phyloP scores from a whole-genome alignment of 2,888 invertebrate species.

The Halocaridina rubra region DNA sequence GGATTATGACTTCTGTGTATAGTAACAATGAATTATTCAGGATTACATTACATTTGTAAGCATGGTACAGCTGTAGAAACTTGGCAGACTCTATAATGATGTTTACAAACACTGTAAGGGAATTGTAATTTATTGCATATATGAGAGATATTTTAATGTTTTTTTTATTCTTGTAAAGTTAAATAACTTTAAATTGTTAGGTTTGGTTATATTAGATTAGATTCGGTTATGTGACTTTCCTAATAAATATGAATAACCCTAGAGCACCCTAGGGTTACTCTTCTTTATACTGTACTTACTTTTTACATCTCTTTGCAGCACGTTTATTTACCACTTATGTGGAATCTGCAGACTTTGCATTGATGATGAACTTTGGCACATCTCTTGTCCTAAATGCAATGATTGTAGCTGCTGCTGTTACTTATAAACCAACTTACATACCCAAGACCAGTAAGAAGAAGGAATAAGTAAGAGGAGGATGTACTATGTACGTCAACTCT shows the following conservation, averaged over 20 bases:
- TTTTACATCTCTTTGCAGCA: conserved; percentile 72
- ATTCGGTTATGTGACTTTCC: too few species aligned
- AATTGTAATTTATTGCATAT: too few species aligned
- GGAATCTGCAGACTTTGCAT: conserved; percentile 80
- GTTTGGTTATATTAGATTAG: too few species aligned
- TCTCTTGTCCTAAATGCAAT: conserved; percentile 78
- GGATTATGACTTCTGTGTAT: background rate
- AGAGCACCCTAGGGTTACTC: too few species aligned
- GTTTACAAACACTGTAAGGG: background rate
- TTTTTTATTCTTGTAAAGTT: background rate
- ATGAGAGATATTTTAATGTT: background rate
- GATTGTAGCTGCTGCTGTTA: conserved; percentile 78
- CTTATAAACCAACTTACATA: conserved; percentile 48
- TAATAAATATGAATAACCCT: too few species aligned
- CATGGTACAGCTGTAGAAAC: too few species aligned
- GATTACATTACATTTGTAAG: background rate
- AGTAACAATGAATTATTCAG: background rate
- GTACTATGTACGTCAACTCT: too few species aligned
- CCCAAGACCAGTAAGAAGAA: conserved; percentile 41
- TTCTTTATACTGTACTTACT: too few species aligned
- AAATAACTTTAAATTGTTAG: background rate
- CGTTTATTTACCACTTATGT: conserved; percentile 83
- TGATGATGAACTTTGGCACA: conserved; percentile 80
- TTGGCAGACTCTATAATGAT: background rate
- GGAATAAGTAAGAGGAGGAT: too few species aligned